Evolutionary conservation across 2,797 vertebrate genomes (phyloP), one percentile per base, ranked within the genome.

Genomic region (Helostoma temminkii): DNA sequence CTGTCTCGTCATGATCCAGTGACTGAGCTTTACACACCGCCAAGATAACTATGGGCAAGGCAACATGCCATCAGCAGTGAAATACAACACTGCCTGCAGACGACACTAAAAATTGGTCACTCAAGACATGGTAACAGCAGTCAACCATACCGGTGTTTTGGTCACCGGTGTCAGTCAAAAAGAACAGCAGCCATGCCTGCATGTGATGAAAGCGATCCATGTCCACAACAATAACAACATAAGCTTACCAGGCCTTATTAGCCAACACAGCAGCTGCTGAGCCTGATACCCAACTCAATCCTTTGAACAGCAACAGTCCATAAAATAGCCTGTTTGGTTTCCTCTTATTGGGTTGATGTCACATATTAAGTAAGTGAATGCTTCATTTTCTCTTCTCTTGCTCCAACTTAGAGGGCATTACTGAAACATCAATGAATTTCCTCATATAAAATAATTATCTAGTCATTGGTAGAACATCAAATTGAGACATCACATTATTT

Each of bases 121-220:
- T 53, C 59, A 32, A 54, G 62, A 63, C 61, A 25, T 0, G 7
- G 60, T n/a, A 56, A 86, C 77, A 85, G 78, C 61, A 86, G 80
- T 50, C 79, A 58, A 5, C 50, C 48, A 53, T 25, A 45, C 26
- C 45, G 15, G 24, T 8, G 66, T 67, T 81, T 71, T 37, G 22
- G 78, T 82, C 74, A 71, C 50, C 75, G 85, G 26, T 73, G 69
- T 50, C 18, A 1, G 69, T 77, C 68, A 77, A 81, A 83, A 85
- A 88, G 88, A 86, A 82, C 91, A 91, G 85, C 89, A 84, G 89
- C 18, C 55, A 56, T 47, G 87, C 84, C 82, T 78, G 69, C 63
- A 67, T 74, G 57, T 66, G 75, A 61, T 70, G 80, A 76, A 82
- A 67, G 50, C 61, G 56, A 74, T 85, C 81, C 56, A 67, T 61